These are phyloP conservation scores for Drosophila fuyamai DNA, from an alignment of 1,140 invertebrate species.

Conservation along the genomic window DNA sequence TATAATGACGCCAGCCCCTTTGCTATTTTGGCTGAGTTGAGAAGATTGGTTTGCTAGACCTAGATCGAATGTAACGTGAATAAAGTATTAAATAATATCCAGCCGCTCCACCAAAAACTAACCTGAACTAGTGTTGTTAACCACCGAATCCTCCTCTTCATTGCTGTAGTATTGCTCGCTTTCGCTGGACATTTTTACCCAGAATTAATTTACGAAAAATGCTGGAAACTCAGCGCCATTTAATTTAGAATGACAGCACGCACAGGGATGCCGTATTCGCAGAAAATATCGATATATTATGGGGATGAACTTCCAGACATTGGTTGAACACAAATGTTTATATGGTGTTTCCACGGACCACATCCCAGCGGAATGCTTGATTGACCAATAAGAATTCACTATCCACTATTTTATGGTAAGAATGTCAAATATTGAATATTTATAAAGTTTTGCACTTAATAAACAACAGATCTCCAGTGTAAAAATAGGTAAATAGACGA, in stretches of 20 bases:
- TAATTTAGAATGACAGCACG: conserved; percentile 6
- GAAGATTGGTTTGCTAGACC: conserved; percentile 41
- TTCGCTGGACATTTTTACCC: conserved; percentile 39
- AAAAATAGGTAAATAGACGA: too few species aligned
- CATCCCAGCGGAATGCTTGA: too few species aligned
- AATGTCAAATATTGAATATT: too few species aligned
- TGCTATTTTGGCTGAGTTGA: not conserved
- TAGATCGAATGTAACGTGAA: conserved; percentile 4
- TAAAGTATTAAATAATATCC: not conserved
- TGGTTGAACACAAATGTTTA: too few species aligned
- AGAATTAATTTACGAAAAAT: conserved; percentile 2
- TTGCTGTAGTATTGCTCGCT: conserved; percentile 38
- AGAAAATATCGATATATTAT: conserved; percentile 7
- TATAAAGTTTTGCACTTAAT: too few species aligned
- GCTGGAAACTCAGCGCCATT: conserved; percentile 38
- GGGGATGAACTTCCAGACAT: too few species aligned
- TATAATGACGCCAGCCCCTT: conserved; percentile 39
- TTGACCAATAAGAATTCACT: too few species aligned
- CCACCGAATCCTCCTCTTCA: conserved; percentile 26
- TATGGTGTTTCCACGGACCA: too few species aligned
- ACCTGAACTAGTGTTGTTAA: conserved; percentile 48
- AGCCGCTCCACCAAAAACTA: not conserved
- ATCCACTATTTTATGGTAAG: too few species aligned
- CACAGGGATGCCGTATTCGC: not conserved
- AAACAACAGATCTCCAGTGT: too few species aligned